Evolutionary conservation across 2,888 invertebrate genomes (phyloP).

Genomic region (Leptopilina drosophilae): DNA sequence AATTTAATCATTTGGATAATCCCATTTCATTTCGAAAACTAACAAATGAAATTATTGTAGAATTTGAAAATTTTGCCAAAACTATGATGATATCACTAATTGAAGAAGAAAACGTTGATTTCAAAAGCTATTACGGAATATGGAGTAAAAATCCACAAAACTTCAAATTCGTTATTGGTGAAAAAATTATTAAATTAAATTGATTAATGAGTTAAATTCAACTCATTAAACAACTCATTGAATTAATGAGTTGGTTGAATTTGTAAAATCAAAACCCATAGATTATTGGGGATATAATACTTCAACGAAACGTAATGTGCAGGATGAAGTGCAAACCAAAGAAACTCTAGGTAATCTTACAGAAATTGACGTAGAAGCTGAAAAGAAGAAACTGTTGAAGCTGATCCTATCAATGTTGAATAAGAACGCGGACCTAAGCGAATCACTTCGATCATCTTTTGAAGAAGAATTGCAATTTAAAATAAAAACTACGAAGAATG

Average conservation of each 20-base stretch:
- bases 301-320: not conserved
- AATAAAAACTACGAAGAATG: not conserved
- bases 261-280: not conserved
- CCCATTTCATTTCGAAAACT: conserved; percentile 35
- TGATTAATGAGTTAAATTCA: too few relatives aligned
- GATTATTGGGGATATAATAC: conserved; percentile 9
- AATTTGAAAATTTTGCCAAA: not conserved
- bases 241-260: not conserved
- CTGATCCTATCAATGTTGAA: not conserved
- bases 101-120: not conserved
- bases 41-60: not conserved
- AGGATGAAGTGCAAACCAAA: not conserved
- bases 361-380: not conserved
- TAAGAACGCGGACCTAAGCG: not conserved
- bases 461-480: not conserved
- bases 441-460: not conserved
- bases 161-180: conserved; percentile 23
- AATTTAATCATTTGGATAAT: conserved; percentile 43
- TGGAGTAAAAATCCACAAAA: not conserved
- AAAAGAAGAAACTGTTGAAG: not conserved
- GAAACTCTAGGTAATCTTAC: not conserved
- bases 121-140: not conserved
- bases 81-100: not conserved
- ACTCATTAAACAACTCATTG: too few relatives aligned
- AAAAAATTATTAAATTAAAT: conserved; percentile 28